Conservation (phyloP, 2,113 vertebrate genomes). For the Corvus hawaiiensis region DNA sequence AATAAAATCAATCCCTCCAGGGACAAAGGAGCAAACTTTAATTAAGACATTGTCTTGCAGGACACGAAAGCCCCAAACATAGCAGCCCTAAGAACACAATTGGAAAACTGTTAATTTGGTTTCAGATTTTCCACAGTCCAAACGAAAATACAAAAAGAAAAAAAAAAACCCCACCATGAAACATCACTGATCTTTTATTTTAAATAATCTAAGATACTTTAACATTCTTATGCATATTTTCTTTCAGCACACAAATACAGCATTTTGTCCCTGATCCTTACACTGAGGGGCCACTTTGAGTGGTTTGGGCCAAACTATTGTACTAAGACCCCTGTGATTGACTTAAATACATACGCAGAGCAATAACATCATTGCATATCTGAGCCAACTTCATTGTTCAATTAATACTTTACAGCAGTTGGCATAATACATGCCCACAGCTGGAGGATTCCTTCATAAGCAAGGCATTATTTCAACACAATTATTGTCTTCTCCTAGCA, state of each 20-base stretch:
- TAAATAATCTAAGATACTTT: background rate
- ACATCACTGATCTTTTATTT: background rate
- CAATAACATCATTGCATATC: background rate
- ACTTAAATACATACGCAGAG: background rate
- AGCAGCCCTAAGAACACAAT: background rate
- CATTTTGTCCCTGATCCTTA: background rate
- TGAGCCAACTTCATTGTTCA: conserved; percentile 14
- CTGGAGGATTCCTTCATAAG: conserved; percentile 37
- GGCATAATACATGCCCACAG: background rate
- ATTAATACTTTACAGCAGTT: background rate
- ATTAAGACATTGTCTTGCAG: background rate
- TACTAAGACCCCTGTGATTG: background rate
- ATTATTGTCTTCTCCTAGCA: conserved; percentile 34
- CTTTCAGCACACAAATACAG: background rate
- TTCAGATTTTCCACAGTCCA: background rate
- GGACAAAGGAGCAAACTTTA: background rate
- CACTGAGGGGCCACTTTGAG: background rate
- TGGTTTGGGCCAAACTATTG: background rate
- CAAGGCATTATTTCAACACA: conserved; percentile 35
- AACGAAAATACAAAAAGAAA: background rate
- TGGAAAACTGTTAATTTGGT: background rate
- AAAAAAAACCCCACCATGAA: background rate
- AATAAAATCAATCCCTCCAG: background rate
- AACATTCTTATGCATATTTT: background rate
- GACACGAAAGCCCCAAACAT: background rate